phyloP scores from a whole-genome alignment of 1,140 invertebrate genomes.

The Phenacoccus solenopsis region DNA sequence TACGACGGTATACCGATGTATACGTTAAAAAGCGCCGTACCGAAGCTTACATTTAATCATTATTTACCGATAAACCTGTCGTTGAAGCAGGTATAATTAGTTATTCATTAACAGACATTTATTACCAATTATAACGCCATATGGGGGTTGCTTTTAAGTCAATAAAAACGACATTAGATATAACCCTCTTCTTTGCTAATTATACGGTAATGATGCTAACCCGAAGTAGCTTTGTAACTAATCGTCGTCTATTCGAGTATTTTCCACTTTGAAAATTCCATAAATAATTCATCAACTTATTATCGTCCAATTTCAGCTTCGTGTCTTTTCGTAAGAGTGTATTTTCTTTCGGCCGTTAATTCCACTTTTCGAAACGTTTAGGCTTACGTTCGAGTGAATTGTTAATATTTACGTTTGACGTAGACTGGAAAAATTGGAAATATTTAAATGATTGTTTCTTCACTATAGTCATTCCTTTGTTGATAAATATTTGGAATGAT shows the following conservation, averaged over 20 bases:
- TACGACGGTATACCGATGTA: not conserved
- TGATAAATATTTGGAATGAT: no score
- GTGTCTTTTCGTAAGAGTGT: no score
- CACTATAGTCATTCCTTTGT: no score
- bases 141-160: not conserved
- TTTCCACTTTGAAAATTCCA: not conserved
- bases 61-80: conserved; percentile 1
- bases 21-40: not conserved
- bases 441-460: no score
- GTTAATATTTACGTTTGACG: no score
- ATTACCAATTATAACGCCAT: conserved; percentile 2
- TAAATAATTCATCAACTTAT: not conserved
- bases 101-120: not conserved
- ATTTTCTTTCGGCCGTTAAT: no score
- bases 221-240: not conserved
- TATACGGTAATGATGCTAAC: not conserved
- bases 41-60: not conserved
- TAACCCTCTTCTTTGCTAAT: not conserved
- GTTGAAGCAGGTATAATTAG: not conserved
- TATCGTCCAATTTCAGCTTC: not conserved
- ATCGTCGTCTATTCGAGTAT: not conserved
- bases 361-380: no score
- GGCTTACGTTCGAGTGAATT: no score
- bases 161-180: not conserved
- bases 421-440: no score